Evolutionary conservation across 2,113 vertebrate species (phyloP), one percentile per base, ranked within the genome.

Genomic region (Proterorhinus semilunaris): DNA sequence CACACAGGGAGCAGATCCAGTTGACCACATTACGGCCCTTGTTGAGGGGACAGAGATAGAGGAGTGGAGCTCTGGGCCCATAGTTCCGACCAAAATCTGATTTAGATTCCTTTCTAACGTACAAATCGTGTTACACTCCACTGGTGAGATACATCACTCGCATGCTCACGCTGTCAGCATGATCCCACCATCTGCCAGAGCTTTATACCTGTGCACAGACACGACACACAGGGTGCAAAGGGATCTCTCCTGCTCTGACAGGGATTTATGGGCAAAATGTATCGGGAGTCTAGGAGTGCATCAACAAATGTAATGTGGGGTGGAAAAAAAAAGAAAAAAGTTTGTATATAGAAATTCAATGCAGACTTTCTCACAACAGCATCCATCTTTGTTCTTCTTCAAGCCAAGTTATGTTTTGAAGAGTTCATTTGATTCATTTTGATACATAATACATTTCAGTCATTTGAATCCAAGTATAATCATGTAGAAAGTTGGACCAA

Each of bases 101-200:
- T 91, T 89, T 83, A 78, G 80, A 87, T 85, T 78, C 84, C 84
- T 84, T 82, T 89, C 81, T 70, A 76, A 81, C 72, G 69, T 76
- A 80, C 84, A 87, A 86, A 90, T 89, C 77, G 72, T 80, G 85
- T 89, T 88, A 90, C 12, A 57, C 79, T 80, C 64, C 80, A 80
- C 70, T 78, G 81, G 49, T 71, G 72, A 74, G 67, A 88, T 88
- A 83, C 78, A 80, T 89, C 86, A 80, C 75, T 68, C 82, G 59
- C 76, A 55, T 59, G 68, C 74, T 53, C 75, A 72, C 48, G 42
- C 75, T 57, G 80, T 84, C 83, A 81, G 81, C 80, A 66, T 55
- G 73, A 89, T 78, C 76, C 66, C 3, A 66, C 83, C 81, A 84
- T 86, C 86, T 72, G 87, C 81, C 86, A 68, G 73, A 65, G 54